Evolutionary conservation across 2,888 invertebrate species (phyloP).

Genomic region (Xanthostigma xanthostigma): DNA sequence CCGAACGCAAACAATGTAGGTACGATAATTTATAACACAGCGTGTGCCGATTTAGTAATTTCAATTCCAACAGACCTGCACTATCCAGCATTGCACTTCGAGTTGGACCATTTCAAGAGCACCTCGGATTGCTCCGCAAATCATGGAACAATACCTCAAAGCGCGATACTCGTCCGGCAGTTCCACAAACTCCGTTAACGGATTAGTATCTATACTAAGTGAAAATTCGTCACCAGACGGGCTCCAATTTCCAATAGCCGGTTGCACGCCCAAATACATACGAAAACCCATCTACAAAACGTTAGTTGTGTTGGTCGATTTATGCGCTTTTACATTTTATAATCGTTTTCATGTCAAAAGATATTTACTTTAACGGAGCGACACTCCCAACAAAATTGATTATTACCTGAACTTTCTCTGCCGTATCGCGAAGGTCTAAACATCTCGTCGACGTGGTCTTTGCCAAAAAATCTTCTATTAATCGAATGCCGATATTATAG

Average conservation of each 20-base stretch:
- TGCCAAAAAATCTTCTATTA: conserved; percentile 96
- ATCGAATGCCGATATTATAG: conserved; percentile 93
- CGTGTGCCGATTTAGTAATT: not conserved
- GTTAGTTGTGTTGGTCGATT: not conserved
- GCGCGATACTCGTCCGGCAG: conserved; percentile 70
- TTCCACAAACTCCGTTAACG: conserved; percentile 94
- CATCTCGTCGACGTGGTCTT: conserved; percentile 81
- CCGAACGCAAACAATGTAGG: too few relatives aligned
- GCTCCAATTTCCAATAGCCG: conserved; percentile 90
- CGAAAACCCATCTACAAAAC: conserved; percentile 42
- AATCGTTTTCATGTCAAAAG: not conserved
- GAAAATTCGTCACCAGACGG: conserved; percentile 93
- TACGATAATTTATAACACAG: too few relatives aligned
- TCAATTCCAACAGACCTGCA: conserved; percentile 40
- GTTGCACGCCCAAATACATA: conserved; percentile 81
- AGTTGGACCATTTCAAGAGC: conserved; percentile 98
- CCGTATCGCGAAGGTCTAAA: conserved; percentile 90
- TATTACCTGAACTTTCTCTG: conserved; percentile 75
- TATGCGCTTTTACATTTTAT: not conserved
- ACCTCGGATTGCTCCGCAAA: conserved; percentile 84
- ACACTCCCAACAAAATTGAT: not conserved
- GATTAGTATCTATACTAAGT: conserved; percentile 85
- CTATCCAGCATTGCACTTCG: conserved; percentile 89
- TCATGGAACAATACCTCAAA: conserved; percentile 81
- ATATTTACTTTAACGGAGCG: not conserved